Base-by-base conservation (phyloP, 2,888 invertebrate genomes). In the Lycocerus yunnanus region DNA sequence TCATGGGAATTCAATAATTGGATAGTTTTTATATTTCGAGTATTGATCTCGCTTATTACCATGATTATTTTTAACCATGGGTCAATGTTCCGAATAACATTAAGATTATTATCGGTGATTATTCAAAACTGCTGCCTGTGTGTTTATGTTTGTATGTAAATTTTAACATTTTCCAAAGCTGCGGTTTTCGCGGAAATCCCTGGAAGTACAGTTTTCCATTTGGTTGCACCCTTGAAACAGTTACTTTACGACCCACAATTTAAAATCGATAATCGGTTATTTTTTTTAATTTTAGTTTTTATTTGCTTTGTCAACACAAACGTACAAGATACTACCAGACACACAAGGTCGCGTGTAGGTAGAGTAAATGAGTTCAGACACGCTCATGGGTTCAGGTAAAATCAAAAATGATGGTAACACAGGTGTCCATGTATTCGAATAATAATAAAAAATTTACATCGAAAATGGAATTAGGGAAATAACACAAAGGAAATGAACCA, bases 341-440 rank as follows among this genome's bases (percentile, higher is more conserved):
- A 66, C 72, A 75, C 75, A 75, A 75, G 75, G 75, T 75, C 75
- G 75, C 43, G 14, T 60, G 72, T 69, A 69, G 72, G 75, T 63
- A 61, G 71, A 71, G 59, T 63, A 66, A 65, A 65, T 71, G 59
- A 16, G 65, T 27, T 65, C 20, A 58, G 71, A 63, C 66, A 24
- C 59, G 61, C 65, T 71, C 58, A 18, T 66, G 61, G 58, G 65
- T 75, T 72, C 72, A 68, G 66, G 71, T 69, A 68, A 69, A 72
- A 72, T 66, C 27, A 71, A 63, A 74, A 43, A 74, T 43, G 74
- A 63, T 60, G 66, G 70, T 65, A 66, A 58, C 16, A 66, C 75
- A 75, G 75, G 75, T 75, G 75, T 71, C 27, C 24, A 27, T 21
- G 58, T 21, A 11, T 15, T 16, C 16, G 14, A 61, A 15, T 15